Conservation (phyloP, 2,888 invertebrate genomes). For the Tetragonisca angustula region DNA sequence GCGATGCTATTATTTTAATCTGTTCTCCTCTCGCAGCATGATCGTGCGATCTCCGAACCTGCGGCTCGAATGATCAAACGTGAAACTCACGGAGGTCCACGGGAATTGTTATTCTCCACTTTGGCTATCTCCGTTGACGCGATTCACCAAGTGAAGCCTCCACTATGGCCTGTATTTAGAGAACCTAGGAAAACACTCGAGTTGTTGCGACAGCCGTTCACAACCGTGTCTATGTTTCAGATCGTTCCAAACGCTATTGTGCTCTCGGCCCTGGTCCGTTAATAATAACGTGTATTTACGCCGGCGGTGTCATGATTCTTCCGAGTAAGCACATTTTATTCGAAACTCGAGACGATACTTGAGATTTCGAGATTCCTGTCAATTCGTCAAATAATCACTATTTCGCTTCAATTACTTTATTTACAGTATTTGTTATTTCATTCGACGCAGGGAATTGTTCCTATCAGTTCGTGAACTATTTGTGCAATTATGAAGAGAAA, state of each 20-base stretch:
- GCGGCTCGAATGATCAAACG: neutral
- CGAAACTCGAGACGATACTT: neutral
- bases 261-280: constrained; percentile 29
- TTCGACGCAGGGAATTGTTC: no score
- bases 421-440: no score
- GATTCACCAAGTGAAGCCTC: constrained; percentile 57
- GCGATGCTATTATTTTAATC: no score
- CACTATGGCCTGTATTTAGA: constrained; percentile 66
- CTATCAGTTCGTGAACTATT: no score
- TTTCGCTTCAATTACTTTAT: no score
- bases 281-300: constrained; percentile 56
- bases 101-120: constrained; percentile 61
- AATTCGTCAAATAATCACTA: no score
- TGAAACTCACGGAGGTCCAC: constrained; percentile 8
- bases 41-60: no score
- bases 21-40: no score
- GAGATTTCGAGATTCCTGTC: no score
- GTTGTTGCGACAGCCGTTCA: constrained; percentile 77
- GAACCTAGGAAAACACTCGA: constrained; percentile 78
- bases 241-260: constrained; percentile 61
- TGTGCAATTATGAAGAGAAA: no score
- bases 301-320: constrained; percentile 55
- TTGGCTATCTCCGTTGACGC: constrained; percentile 59
- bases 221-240: constrained; percentile 72
- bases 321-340: neutral